A percentile compares a stretch with the other conserved stretches of the same genome.
These are phyloP conservation scores for Paralinhomoeus sp. DNA, from an alignment of 2,888 invertebrate species.

Conservation along the genomic window DNA sequence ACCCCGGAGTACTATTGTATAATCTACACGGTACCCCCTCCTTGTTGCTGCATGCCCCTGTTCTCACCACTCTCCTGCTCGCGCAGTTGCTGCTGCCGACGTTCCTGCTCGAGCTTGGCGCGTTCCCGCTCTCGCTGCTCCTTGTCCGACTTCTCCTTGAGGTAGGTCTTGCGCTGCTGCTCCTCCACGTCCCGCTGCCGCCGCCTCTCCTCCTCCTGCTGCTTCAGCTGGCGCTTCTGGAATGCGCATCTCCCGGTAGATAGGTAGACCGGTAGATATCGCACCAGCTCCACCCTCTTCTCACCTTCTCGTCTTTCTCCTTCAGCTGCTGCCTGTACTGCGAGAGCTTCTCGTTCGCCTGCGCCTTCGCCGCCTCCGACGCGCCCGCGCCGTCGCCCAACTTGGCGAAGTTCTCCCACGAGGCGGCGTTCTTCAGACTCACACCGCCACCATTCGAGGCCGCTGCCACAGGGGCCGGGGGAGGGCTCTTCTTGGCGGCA, in stretches of 20 bases:
- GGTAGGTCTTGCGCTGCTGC: not conserved
- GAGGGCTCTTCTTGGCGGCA: not conserved
- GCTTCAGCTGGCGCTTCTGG: slow-evolving; percentile 1
- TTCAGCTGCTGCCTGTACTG: slow-evolving; percentile 9
- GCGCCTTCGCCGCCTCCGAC: slow-evolving; percentile 4
- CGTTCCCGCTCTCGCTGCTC: not conserved
- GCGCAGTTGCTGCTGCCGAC: not conserved
- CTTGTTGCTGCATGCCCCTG: too few relatives aligned
- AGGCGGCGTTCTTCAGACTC: slow-evolving; percentile 4
- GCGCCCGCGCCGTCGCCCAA: not conserved
- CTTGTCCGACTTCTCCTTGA: too few relatives aligned
- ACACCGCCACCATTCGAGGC: not conserved
- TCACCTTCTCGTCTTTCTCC: slow-evolving; percentile 11
- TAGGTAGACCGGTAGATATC: not conserved
- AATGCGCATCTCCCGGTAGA: not conserved
- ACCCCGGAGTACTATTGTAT: too few relatives aligned
- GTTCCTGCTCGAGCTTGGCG: not conserved
- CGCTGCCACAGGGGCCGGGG: not conserved
- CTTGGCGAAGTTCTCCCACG: slow-evolving; percentile 7
- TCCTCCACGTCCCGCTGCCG: too few relatives aligned
- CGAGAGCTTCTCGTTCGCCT: slow-evolving; percentile 10
- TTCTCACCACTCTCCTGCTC: too few relatives aligned
- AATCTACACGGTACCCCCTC: too few relatives aligned
- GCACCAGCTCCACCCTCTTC: too few relatives aligned
- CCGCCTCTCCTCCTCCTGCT: slow-evolving; percentile 2